Percentiles rank a stretch among this genome's conserved stretches.
Conservation (phyloP, 2,113 vertebrate species). For the Clarias gariepinus region DNA sequence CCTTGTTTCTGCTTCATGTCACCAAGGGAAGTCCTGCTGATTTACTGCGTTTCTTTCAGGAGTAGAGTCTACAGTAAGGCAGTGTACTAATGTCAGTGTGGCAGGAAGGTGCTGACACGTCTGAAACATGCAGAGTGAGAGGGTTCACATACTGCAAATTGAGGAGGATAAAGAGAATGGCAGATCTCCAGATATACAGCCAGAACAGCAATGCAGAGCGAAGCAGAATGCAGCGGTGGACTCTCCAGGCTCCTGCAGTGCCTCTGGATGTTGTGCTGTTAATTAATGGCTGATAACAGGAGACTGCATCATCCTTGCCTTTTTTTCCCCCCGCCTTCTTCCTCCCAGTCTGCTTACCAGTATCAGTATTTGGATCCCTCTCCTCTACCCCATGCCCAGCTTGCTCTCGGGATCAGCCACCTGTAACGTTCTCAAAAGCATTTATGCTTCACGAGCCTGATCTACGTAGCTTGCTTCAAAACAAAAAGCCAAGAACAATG, state of each 20-base stretch:
- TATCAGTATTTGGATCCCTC: slow-evolving; percentile 9
- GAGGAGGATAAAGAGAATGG: slow-evolving; percentile 34
- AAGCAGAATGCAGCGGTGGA: slow-evolving; percentile 16
- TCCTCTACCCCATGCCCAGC: neutral
- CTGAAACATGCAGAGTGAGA: slow-evolving; percentile 39
- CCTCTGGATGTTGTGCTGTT: slow-evolving; percentile 45
- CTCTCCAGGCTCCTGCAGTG: slow-evolving; percentile 37
- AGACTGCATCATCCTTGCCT: slow-evolving; percentile 18
- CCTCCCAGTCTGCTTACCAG: neutral
- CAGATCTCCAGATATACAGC: slow-evolving; percentile 24
- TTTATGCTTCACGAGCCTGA: slow-evolving; percentile 14
- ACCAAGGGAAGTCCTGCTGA: neutral
- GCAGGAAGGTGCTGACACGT: slow-evolving; percentile 49
- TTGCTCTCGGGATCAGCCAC: slow-evolving; percentile 33
- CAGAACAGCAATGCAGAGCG: slow-evolving; percentile 6
- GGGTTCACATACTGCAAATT: slow-evolving; percentile 28
- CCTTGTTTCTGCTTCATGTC: neutral
- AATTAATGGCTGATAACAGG: slow-evolving; percentile 49
- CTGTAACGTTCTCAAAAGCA: slow-evolving; percentile 33
- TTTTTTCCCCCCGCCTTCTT: neutral
- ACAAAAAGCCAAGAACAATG: slow-evolving; percentile 49
- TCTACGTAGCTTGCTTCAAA: slow-evolving; percentile 11
- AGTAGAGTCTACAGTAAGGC: slow-evolving; percentile 6
- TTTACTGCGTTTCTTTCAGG: slow-evolving; percentile 1
- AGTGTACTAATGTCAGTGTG: slow-evolving; percentile 33